Base-by-base conservation (phyloP, 1,140 invertebrate genomes). In the Sesamia nonagrioides region DNA sequence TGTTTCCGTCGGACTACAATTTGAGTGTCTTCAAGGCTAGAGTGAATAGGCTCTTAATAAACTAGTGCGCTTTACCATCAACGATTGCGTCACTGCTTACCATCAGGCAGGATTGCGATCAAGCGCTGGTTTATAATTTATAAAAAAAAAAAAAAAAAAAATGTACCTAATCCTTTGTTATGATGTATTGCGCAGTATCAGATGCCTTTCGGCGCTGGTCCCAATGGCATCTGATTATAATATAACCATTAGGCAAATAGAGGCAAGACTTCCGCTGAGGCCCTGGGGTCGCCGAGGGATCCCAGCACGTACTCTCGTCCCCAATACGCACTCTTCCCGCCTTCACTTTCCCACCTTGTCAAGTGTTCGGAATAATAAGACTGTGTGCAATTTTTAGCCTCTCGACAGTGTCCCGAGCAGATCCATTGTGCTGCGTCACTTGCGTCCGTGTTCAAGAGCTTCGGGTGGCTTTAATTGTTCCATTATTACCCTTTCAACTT, bases 331-430 rank as follows among this genome's bases (percentile, higher is more conserved):
- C 87, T 89, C 78, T 73, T 79, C 73, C 83, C 78, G 85, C 76
- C 84, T 90, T 88, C 88, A 86, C 85, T 89, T 89, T 89, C 89
- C 83, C 84, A 79, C 84, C 81, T 80, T 84, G 60, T 87, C 77
- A 84, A 89, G 88, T 88, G 80, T 73, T 78, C 73, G 83, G 83
- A 85, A 88, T 88, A 89, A 87, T 84, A 87, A 88, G 89, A 81
- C 83, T 82, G 52, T 81, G 78, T 83, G 66, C 80, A 84, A 82
- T 82, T 84, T 83, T 82, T 79, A 78, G 66, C 69, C 73, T 74
- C 81, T 85, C 50, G 69, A 84, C 84, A 73, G 58, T 83, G 66
- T 82, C 75, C 77, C 75, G 73, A 76, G 21, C 60, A 78, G 72
- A 78, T 73, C 80, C 77, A 81, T 86, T 84, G 73, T 75, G 81